A percentile compares a stretch with the other conserved stretches of the same genome.
Evolutionary conservation across 2,888 invertebrate genomes (phyloP).

Genomic region (Elegia similella): DNA sequence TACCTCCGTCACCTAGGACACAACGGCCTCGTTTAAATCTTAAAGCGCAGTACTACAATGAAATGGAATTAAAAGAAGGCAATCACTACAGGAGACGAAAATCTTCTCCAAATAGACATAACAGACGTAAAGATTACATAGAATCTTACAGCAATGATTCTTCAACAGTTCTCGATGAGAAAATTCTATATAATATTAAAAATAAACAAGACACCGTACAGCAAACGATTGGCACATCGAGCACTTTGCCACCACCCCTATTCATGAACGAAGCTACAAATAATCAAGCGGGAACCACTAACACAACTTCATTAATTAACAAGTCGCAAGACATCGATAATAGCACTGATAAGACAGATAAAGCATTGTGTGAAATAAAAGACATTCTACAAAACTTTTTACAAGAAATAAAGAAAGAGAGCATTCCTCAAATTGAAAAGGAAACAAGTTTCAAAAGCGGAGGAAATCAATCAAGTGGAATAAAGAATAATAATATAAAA

Average conservation of each 20-base stretch:
- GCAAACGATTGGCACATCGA: constrained; percentile 38
- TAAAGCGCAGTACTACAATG: constrained; percentile 46
- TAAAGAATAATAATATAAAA: constrained; percentile 29
- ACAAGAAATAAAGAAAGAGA: constrained; percentile 66
- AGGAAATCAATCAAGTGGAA: constrained; percentile 30
- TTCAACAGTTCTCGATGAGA: constrained; percentile 24
- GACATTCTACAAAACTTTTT: constrained; percentile 65
- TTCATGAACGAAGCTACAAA: constrained; percentile 36
- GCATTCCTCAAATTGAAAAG: constrained; percentile 44
- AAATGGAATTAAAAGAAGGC: constrained; percentile 45
- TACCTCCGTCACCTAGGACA: constrained; percentile 66
- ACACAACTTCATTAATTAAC: constrained; percentile 39
- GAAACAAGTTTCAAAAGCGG: constrained; percentile 35
- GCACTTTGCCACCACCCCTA: constrained; percentile 36
- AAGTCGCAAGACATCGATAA: constrained; percentile 48
- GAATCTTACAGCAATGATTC: constrained; percentile 33
- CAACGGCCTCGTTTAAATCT: constrained; percentile 63
- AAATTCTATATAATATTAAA: constrained; percentile 23
- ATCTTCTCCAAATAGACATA: neutral
- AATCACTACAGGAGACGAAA: constrained; percentile 21
- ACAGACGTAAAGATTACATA: constrained; percentile 11
- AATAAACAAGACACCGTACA: constrained; percentile 23
- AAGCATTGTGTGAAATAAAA: constrained; percentile 69
- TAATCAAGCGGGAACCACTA: constrained; percentile 25
- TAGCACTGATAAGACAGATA: constrained; percentile 58